Percentiles rank a stretch among this genome's conserved stretches.
phyloP scores from a whole-genome alignment of 2,888 invertebrate genomes.

The Xylota segnis region DNA sequence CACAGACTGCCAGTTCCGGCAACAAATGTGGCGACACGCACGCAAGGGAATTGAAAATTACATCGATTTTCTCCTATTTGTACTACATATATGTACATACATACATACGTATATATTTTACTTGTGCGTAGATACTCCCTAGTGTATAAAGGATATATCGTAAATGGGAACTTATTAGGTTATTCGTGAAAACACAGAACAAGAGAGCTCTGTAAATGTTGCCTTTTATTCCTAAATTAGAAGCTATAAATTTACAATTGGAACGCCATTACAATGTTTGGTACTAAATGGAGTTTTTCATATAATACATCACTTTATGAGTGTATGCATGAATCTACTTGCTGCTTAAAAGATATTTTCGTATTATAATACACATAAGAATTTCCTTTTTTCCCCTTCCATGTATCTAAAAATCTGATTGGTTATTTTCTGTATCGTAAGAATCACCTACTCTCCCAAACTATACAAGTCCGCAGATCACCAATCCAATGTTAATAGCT shows the following conservation, averaged over 20 bases:
- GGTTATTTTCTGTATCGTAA: too few species aligned
- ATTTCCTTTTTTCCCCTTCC: too few species aligned
- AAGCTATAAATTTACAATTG: slow-evolving; percentile 24
- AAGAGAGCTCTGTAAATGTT: slow-evolving; percentile 6
- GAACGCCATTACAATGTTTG: slow-evolving; percentile 14
- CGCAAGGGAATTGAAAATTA: slow-evolving; percentile 60
- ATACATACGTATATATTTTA: not conserved
- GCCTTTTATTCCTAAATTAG: slow-evolving; percentile 14
- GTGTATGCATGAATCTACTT: not conserved
- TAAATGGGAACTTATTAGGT: slow-evolving; percentile 9
- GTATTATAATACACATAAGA: too few species aligned
- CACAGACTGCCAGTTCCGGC: slow-evolving; percentile 30
- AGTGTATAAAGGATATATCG: not conserved
- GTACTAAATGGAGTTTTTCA: not conserved
- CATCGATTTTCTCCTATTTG: slow-evolving; percentile 26
- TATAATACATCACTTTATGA: not conserved
- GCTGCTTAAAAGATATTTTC: too few species aligned
- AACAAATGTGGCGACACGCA: slow-evolving; percentile 66
- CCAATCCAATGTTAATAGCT: too few species aligned
- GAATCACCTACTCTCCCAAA: too few species aligned
- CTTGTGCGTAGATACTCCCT: not conserved
- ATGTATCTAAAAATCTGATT: too few species aligned
- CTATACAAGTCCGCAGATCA: too few species aligned
- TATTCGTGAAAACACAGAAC: slow-evolving; percentile 16
- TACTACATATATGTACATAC: not conserved